Conservation (phyloP, 2,113 vertebrate genomes). For the Glaucomys volans region DNA sequence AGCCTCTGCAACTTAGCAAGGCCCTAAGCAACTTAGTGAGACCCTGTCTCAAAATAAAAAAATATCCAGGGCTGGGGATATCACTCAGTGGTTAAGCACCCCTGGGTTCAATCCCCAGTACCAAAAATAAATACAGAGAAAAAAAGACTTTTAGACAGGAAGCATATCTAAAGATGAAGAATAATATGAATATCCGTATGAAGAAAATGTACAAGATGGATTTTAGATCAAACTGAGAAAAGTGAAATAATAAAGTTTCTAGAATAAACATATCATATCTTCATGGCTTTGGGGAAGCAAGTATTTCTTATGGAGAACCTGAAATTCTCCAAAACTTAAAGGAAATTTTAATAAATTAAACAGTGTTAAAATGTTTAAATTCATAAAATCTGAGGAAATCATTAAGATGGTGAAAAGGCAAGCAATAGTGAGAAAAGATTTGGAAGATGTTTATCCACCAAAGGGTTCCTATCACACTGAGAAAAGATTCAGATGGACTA, state of each 20-base stretch:
- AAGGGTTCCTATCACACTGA: background rate
- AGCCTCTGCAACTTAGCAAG: too few relatives aligned
- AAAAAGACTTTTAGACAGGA: background rate
- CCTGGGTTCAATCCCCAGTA: too few relatives aligned
- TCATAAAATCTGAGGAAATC: background rate
- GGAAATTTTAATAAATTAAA: background rate
- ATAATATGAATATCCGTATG: background rate
- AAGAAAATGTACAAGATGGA: background rate
- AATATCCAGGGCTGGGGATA: too few relatives aligned
- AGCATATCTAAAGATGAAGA: too few relatives aligned
- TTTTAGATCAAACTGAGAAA: slow-evolving; percentile 6
- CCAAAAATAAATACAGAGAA: background rate
- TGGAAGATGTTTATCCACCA: background rate
- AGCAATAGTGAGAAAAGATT: background rate
- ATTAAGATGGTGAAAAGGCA: background rate
- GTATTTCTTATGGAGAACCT: background rate
- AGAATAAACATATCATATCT: background rate
- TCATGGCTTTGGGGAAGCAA: background rate
- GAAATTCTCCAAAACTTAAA: background rate
- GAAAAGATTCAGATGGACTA: background rate
- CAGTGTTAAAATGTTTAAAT: background rate
- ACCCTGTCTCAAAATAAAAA: too few relatives aligned
- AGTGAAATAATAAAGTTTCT: background rate
- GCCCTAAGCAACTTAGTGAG: too few relatives aligned
- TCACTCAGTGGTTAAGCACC: too few relatives aligned